Evolutionary conservation across 2,888 invertebrate genomes (phyloP).

Genomic region (Horisme vitalbata): DNA sequence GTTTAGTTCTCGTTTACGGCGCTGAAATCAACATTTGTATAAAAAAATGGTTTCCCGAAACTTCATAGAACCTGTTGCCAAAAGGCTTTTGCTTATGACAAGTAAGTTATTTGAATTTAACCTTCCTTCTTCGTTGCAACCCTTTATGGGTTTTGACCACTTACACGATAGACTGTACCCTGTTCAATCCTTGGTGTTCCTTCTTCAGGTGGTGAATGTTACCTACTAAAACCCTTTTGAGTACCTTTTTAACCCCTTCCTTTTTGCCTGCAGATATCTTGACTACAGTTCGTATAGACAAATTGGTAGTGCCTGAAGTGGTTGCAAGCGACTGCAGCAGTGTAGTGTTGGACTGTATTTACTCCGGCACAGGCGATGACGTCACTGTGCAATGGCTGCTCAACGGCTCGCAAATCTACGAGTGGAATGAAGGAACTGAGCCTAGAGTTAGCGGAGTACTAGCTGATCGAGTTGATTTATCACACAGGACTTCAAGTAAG

Average conservation of each 20-base stretch:
- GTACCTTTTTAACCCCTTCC: too few species aligned
- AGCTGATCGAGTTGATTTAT: conserved; percentile 35
- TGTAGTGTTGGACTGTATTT: conserved; percentile 43
- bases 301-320: conserved; percentile 43
- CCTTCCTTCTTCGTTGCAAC: too few species aligned
- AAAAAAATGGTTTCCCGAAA: conserved; percentile 23
- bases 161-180: too few species aligned
- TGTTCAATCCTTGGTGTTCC: too few species aligned
- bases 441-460: conserved; percentile 37
- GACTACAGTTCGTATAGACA: conserved; percentile 43
- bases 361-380: conserved; percentile 33
- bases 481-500: conserved; percentile 37
- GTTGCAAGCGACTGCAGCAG: conserved; percentile 36
- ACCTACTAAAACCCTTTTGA: too few species aligned
- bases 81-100: conserved; percentile 32
- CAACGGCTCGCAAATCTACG: conserved; percentile 39
- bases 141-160: too few species aligned
- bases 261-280: conserved; percentile 32
- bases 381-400: conserved; percentile 44
- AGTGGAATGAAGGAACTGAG: conserved; percentile 37
- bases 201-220: too few species aligned
- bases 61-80: conserved; percentile 25
- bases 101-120: conserved; percentile 38
- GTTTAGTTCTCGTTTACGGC: too few species aligned
- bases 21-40: not conserved